Base-by-base conservation (phyloP, 2,797 vertebrate genomes). In the Harpagifer antarcticus region DNA sequence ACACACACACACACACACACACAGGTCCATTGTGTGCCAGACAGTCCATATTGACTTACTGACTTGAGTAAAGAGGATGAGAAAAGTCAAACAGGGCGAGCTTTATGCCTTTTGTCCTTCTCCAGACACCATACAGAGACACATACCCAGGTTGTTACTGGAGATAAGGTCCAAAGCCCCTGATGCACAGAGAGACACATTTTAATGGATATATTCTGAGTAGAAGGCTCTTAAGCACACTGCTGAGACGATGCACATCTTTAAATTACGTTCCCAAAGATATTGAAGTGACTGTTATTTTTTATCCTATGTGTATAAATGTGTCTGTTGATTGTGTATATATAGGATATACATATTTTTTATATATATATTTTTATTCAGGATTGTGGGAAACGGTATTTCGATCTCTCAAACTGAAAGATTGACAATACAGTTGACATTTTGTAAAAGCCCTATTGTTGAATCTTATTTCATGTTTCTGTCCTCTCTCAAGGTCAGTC, bases 401-500 rank as follows among this genome's bases (percentile, higher is more conserved):
- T 27, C 27, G 27, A 23, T 23, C 23, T 23, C 23, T 23, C 23
- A 23, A 23, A 23, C 23, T 23, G 23, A 23, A 23, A 23, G 23
- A 23, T 23, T 23, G 23, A 27, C 27, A 27, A 27, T 27, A 27
- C 3, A 4, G 27, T 27, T 27, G 27, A 27, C 27, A 27, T 27
- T 27, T 27, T 0, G 1, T 4, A 27, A 27, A 37, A 8, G 8
- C 33, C 33, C 7, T 37, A 37, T 37, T 37, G 33, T 37, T 37
- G 33, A n/a, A 40, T 60, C 16, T 27, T 48, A 20, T 45, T 37
- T n/a, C 77, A 2, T 76, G 55, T 87, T 54, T 75, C 55, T 74
- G 76, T 80, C 83, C 54, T 68, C 54, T 68, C 90, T 87, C n/a
- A 71, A 95, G 95, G 91, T 81, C 82, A 94, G 86, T 96, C 93